A percentile compares a stretch with the other conserved stretches of the same genome.
Evolutionary conservation across 37 sponge, comb jelly and placozoan species (phyloP).

Genomic region (Aplysina aerophoba): DNA sequence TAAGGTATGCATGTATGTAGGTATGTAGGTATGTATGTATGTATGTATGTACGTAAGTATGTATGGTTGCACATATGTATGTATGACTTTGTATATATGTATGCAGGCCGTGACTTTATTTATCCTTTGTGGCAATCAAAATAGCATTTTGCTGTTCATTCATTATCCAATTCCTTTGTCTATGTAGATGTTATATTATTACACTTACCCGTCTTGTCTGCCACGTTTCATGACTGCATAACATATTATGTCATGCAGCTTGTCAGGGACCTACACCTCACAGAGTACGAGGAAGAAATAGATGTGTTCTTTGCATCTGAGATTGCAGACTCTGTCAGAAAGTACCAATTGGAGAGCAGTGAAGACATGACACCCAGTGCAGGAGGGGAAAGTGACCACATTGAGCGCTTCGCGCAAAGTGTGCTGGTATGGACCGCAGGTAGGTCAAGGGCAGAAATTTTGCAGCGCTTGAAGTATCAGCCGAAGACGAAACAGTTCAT

Average conservation of each 20-base stretch:
- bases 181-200: too few relatives aligned
- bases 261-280: conserved; percentile 13
- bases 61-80: background rate
- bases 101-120: too few relatives aligned
- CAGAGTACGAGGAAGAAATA: background rate
- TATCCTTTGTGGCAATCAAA: too few relatives aligned
- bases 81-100: too few relatives aligned
- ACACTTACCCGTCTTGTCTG: too few relatives aligned
- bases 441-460: conserved; percentile 10
- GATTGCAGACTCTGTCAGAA: background rate
- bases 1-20: conserved; percentile 14
- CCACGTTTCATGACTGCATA: too few relatives aligned
- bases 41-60: background rate
- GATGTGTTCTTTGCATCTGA: conserved; percentile 2
- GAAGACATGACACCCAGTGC: too few relatives aligned
- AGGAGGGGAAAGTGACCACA: too few relatives aligned
- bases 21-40: background rate
- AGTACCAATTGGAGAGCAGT: conserved; percentile 1
- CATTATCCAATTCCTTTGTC: too few relatives aligned
- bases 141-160: background rate
- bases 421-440: too few relatives aligned
- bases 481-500: conserved; percentile 19
- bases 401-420: too few relatives aligned
- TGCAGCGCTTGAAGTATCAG: conserved; percentile 16
- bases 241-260: background rate